phyloP scores from a whole-genome alignment of 2,797 vertebrate genomes.

The Halcyon leucocephala region DNA sequence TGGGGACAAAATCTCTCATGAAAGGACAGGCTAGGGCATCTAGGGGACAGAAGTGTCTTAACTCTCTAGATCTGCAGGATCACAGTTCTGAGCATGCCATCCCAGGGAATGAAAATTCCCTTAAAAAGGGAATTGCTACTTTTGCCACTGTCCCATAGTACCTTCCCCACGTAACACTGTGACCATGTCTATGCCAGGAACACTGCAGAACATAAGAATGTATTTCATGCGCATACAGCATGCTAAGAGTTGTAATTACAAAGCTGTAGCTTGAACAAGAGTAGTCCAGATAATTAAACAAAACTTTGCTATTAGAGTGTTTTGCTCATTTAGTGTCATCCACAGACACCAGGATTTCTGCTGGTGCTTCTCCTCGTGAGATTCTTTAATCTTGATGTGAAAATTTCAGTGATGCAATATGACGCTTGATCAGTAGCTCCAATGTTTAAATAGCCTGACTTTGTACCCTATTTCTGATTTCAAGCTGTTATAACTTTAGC shows the following conservation, averaged over 20 bases:
- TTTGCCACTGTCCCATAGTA: background rate
- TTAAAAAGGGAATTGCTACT: background rate
- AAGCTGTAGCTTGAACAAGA: background rate
- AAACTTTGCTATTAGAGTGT: background rate
- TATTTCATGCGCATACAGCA: background rate
- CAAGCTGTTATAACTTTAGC: background rate
- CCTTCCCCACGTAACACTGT: background rate
- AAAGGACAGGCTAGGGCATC: background rate
- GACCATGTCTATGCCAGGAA: background rate
- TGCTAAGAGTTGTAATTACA: background rate
- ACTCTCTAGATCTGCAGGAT: background rate
- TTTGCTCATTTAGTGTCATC: background rate
- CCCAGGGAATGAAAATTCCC: no score
- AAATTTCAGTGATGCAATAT: background rate
- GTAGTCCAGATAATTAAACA: background rate
- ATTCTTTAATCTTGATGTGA: background rate
- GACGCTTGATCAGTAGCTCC: background rate
- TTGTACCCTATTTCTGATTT: background rate
- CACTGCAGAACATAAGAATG: background rate
- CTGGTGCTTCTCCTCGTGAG: rapidly evolving
- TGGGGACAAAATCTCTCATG: background rate
- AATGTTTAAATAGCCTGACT: background rate
- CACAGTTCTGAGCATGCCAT: background rate
- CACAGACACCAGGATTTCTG: background rate
- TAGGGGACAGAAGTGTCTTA: background rate